A percentile compares a stretch with the other conserved stretches of the same genome.
These are phyloP conservation scores for Etheostoma nigrum DNA, from an alignment of 2,797 vertebrate species.

Conservation along the genomic window DNA sequence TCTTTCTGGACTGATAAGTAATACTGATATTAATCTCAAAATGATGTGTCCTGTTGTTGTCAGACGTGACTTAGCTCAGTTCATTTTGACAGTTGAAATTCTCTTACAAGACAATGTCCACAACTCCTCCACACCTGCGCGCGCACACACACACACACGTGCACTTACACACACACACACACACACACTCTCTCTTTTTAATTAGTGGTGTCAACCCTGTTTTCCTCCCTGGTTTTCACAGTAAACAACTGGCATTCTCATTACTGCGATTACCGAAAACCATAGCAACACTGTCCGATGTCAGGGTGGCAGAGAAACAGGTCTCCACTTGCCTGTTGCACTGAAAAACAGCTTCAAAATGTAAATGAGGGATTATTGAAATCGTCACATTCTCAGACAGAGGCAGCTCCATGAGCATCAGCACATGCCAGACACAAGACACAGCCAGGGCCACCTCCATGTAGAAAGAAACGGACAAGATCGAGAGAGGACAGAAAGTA, in stretches of 20 bases:
- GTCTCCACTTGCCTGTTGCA: conserved; percentile 49
- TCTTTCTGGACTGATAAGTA: not conserved
- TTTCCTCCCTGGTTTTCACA: conserved; percentile 41
- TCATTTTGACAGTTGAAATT: conserved; percentile 2
- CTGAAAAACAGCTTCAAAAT: conserved; percentile 65
- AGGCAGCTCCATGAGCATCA: conserved; percentile 60
- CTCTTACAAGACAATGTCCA: conserved; percentile 12
- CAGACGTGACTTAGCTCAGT: conserved; percentile 5
- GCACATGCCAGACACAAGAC: conserved; percentile 73
- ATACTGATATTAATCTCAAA: conserved; percentile 10
- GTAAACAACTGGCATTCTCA: conserved; percentile 53
- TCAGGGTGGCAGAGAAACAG: conserved; percentile 40
- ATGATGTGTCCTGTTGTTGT: conserved; percentile 21
- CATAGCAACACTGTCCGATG: conserved; percentile 64
- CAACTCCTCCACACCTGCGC: not conserved
- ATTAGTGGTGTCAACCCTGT: conserved; percentile 48
- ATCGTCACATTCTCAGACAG: conserved; percentile 65
- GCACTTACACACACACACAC: not conserved
- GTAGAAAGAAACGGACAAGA: conserved; percentile 34
- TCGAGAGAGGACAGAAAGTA: conserved; percentile 29
- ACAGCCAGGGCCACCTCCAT: conserved; percentile 63
- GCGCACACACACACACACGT: not conserved
- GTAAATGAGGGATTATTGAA: conserved; percentile 72
- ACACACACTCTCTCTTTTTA: conserved; percentile 28
- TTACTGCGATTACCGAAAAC: conserved; percentile 58